These are phyloP conservation scores for Poeciliopsis paucimaculata DNA, from an alignment of 2,797 vertebrate genomes.

Conservation along the genomic window DNA sequence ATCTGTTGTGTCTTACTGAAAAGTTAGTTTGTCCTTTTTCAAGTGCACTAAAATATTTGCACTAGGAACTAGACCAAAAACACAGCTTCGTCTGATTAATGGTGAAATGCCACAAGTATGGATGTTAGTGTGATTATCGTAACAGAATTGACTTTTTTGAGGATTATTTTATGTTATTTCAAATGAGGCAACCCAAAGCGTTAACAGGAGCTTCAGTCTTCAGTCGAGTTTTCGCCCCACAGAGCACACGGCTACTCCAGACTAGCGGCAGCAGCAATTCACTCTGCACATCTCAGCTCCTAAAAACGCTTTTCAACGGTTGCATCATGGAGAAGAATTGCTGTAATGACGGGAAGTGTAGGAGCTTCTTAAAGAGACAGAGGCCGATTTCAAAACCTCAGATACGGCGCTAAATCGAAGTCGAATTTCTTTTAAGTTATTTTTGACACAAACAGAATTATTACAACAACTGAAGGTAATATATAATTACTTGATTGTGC, in stretches of 20 bases:
- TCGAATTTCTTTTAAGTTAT: not conserved
- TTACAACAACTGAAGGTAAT: not conserved
- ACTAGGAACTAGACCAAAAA: too few relatives aligned
- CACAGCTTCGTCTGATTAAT: not conserved
- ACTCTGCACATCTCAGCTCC: not conserved
- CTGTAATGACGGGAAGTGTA: not conserved
- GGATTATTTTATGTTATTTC: not conserved
- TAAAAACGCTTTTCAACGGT: accelerated
- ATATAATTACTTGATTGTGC: not conserved
- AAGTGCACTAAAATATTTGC: too few relatives aligned
- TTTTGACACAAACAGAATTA: not conserved
- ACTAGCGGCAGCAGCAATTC: not conserved
- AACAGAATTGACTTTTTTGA: not conserved
- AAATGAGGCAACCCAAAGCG: too few relatives aligned
- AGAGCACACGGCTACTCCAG: not conserved
- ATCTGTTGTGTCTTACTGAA: too few relatives aligned
- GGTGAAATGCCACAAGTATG: too few relatives aligned
- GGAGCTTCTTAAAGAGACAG: not conserved
- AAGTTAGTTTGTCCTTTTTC: too few relatives aligned
- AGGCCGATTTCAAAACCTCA: not conserved
- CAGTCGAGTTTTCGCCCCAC: too few relatives aligned
- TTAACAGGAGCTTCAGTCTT: not conserved
- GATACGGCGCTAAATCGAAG: not conserved
- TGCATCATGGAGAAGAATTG: not conserved
- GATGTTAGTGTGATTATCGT: not conserved